phyloP scores from a whole-genome alignment of 2,888 invertebrate species.

The Drosophila diplacantha region DNA sequence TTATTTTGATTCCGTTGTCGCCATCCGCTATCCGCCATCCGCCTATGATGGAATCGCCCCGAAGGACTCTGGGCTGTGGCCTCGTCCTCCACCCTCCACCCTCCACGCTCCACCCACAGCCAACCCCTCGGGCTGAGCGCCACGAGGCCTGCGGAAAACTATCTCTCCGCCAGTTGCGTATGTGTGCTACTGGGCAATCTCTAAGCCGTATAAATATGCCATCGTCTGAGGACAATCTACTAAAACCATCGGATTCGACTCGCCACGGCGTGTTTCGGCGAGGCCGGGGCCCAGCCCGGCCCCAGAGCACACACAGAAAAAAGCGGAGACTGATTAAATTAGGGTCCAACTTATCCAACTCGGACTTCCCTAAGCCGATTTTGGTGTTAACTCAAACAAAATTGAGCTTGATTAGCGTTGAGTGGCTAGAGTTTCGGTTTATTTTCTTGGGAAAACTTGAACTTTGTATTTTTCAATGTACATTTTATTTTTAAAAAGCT shows the following conservation, averaged over 20 bases:
- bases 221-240: constrained; percentile 62
- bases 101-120: not conserved
- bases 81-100: constrained; percentile 11
- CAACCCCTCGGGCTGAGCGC: constrained; percentile 2
- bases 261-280: constrained; percentile 8
- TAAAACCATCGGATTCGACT: constrained; percentile 49
- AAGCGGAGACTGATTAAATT: constrained; percentile 31
- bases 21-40: constrained; percentile 48
- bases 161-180: constrained; percentile 38
- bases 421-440: constrained; percentile 4
- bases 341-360: constrained; percentile 25
- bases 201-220: constrained; percentile 64
- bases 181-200: constrained; percentile 62
- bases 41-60: constrained; percentile 55
- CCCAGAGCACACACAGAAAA: constrained; percentile 19
- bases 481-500: no score
- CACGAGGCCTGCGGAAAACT: constrained; percentile 27
- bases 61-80: constrained; percentile 49
- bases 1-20: constrained; percentile 55
- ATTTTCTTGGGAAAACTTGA: not conserved
- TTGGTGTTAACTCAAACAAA: constrained; percentile 8
- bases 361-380: constrained; percentile 24
- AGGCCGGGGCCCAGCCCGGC: constrained; percentile 16
- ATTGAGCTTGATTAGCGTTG: constrained; percentile 27
- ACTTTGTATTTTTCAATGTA: no score